A percentile compares a stretch with the other conserved stretches of the same genome.
These are phyloP conservation scores for Phalacrocorax aristotelis DNA, from an alignment of 2,113 vertebrate species.

Conservation along the genomic window DNA sequence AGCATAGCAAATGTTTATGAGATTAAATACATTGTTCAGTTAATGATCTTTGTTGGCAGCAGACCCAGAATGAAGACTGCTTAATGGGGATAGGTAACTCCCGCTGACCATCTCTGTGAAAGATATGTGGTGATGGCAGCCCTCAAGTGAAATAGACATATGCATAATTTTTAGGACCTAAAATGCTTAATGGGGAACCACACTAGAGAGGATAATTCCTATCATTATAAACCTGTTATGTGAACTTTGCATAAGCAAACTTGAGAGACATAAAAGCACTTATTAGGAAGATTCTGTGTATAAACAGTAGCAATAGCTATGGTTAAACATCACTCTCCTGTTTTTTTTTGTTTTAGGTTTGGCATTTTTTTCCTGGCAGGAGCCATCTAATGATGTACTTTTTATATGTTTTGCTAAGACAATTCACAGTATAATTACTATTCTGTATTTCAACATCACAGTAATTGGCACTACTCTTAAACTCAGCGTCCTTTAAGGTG, in stretches of 20 bases:
- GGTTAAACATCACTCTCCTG: background rate
- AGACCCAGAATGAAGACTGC: background rate
- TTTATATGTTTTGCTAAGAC: background rate
- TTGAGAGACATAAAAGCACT: background rate
- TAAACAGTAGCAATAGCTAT: background rate
- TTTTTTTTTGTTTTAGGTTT: background rate
- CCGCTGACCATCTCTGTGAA: background rate
- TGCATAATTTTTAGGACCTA: background rate
- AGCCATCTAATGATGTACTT: background rate
- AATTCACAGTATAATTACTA: background rate
- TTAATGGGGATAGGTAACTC: background rate
- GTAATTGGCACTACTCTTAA: background rate
- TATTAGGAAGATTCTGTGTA: background rate
- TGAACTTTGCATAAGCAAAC: background rate
- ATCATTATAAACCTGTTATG: background rate
- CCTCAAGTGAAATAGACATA: background rate
- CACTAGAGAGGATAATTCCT: background rate
- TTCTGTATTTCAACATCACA: background rate
- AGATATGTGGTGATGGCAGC: background rate
- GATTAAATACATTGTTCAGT: background rate
- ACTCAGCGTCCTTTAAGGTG: background rate
- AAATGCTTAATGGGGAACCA: background rate
- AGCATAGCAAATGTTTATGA: background rate
- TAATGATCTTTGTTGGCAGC: slow-evolving; percentile 21
- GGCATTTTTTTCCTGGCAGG: background rate